Evolutionary conservation across 2,888 invertebrate genomes (phyloP).

Genomic region (Desoria tigrina): DNA sequence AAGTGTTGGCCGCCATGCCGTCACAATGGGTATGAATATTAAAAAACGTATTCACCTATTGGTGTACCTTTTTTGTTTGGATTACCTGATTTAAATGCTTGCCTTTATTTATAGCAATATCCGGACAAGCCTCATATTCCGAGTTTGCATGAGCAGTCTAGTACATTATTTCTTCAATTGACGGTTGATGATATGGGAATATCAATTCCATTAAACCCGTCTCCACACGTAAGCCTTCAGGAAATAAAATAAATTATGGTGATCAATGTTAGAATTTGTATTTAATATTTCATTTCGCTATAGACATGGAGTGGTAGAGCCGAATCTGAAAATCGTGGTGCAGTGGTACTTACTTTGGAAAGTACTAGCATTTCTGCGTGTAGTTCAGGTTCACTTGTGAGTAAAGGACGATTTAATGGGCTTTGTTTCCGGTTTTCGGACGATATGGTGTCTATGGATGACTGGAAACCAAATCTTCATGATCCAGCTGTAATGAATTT

Average conservation of each 20-base stretch:
- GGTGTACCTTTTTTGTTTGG: not conserved
- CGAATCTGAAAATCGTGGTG: constrained; percentile 80
- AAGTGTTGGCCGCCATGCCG: constrained; percentile 64
- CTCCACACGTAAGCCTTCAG: constrained; percentile 67
- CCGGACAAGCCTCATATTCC: constrained; percentile 37
- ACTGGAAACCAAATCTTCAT: constrained; percentile 85
- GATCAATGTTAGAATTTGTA: constrained; percentile 2
- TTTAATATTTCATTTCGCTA: not conserved
- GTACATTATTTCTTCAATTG: constrained; percentile 87
- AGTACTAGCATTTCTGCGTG: constrained; percentile 95
- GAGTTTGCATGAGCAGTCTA: constrained; percentile 65
- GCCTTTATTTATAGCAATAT: constrained; percentile 12
- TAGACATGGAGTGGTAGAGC: constrained; percentile 62
- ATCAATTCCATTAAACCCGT: constrained; percentile 84
- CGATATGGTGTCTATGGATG: constrained; percentile 92
- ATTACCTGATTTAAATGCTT: not conserved
- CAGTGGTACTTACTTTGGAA: constrained; percentile 93
- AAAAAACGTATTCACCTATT: not conserved
- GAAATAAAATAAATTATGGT: too few relatives aligned
- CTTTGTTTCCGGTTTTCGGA: constrained; percentile 93
- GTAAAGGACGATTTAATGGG: constrained; percentile 85
- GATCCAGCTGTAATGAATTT: constrained; percentile 81
- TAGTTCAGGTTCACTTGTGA: constrained; percentile 91
- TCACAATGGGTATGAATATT: constrained; percentile 56
- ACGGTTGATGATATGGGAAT: constrained; percentile 97